phyloP scores from a whole-genome alignment of 2,113 vertebrate genomes.

The Trematocara macrostoma region DNA sequence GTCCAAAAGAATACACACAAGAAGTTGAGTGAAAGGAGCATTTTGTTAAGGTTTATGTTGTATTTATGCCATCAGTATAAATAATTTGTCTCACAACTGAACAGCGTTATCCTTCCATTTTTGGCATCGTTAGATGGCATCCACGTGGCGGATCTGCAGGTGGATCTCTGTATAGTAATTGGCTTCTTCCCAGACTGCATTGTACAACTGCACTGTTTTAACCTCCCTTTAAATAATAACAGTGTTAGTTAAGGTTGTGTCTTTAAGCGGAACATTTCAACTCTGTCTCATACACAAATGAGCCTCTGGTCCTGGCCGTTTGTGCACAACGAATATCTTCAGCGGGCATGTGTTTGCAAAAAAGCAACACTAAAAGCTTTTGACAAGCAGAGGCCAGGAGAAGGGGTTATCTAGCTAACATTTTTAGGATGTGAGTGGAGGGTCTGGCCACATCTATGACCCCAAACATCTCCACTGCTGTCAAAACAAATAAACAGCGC shows the following conservation, averaged over 20 bases:
- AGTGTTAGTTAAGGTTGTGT: background rate
- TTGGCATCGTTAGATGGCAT: background rate
- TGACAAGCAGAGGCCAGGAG: conserved; percentile 16
- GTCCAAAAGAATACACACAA: background rate
- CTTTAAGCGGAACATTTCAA: conserved; percentile 42
- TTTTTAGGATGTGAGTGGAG: conserved; percentile 41
- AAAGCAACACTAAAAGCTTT: conserved; percentile 39
- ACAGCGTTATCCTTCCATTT: background rate
- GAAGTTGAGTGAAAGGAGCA: background rate
- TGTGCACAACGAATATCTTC: conserved; percentile 12
- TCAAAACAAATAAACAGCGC: conserved; percentile 26
- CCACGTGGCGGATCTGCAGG: background rate
- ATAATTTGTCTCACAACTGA: background rate
- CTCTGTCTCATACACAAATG: background rate
- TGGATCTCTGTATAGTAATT: conserved; percentile 5
- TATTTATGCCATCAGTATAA: background rate
- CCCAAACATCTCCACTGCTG: conserved; percentile 4
- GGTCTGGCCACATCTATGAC: conserved; percentile 11
- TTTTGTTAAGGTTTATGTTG: background rate
- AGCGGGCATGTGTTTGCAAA: background rate
- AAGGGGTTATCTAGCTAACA: conserved; percentile 39
- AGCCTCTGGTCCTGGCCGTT: background rate
- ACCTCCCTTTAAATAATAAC: conserved; percentile 12
- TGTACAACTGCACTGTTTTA: background rate
- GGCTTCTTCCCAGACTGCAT: background rate